Evolutionary conservation across 2,113 vertebrate species (phyloP).

Genomic region (Muscicapa adusta): DNA sequence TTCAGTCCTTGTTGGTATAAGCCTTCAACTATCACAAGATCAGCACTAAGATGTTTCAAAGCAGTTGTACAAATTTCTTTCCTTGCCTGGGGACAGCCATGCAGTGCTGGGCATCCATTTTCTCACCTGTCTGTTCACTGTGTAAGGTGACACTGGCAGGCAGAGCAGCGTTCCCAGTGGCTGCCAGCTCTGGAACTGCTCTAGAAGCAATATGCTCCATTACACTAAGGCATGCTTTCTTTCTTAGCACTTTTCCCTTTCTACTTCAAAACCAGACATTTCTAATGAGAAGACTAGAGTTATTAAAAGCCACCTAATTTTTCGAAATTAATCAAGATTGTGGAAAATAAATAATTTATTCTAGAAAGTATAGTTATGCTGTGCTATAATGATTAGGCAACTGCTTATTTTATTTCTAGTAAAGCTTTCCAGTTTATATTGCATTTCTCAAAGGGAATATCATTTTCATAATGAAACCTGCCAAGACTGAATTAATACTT

Average conservation of each 20-base stretch:
- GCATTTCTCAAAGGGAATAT: neutral
- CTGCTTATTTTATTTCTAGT: neutral
- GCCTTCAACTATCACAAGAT: neutral
- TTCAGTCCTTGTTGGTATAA: neutral
- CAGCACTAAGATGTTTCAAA: neutral
- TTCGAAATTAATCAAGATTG: neutral
- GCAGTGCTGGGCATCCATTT: neutral
- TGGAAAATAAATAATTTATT: neutral
- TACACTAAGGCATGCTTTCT: neutral
- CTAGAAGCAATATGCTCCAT: neutral
- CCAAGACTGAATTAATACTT: neutral
- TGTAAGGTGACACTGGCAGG: fast-evolving
- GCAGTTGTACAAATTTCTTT: neutral
- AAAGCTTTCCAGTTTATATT: neutral
- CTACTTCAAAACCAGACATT: neutral
- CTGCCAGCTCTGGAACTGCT: neutral
- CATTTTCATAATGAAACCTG: neutral
- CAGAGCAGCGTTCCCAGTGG: fast-evolving
- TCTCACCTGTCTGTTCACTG: neutral
- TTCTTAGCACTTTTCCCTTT: neutral
- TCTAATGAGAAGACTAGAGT: neutral
- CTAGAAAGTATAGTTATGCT: neutral
- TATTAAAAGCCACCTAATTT: neutral
- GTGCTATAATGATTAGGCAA: neutral
- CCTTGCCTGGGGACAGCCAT: neutral